Percentiles rank a stretch among this genome's conserved stretches.
Evolutionary conservation across 2,888 invertebrate species (phyloP).

Genomic region (Trissolcus japonicus): DNA sequence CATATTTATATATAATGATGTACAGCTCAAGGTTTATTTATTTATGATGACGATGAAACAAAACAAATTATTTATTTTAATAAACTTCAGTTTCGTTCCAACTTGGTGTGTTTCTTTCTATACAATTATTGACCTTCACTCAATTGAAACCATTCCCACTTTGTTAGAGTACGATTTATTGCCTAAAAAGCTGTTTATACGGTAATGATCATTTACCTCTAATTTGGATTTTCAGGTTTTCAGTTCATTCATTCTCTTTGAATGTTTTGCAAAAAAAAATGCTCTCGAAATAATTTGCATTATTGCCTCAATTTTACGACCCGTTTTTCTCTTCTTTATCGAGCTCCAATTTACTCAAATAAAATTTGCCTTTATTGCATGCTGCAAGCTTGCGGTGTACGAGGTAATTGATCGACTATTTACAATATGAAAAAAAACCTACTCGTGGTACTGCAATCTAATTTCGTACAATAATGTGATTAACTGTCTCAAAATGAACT

Average conservation of each 20-base stretch:
- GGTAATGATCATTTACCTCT: too few relatives aligned
- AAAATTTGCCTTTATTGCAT: too few relatives aligned
- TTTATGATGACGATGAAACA: slow-evolving; percentile 11
- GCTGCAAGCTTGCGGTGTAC: too few relatives aligned
- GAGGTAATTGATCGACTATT: too few relatives aligned
- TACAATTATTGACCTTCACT: neutral
- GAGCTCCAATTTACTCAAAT: too few relatives aligned
- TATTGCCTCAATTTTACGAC: neutral
- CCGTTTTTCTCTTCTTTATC: too few relatives aligned
- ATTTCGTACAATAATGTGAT: too few relatives aligned
- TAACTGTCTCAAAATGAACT: too few relatives aligned
- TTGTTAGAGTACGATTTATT: too few relatives aligned
- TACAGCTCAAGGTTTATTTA: slow-evolving; percentile 45
- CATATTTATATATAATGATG: slow-evolving; percentile 31
- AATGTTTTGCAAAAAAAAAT: slow-evolving; percentile 6
- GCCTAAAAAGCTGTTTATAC: too few relatives aligned
- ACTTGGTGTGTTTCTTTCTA: neutral
- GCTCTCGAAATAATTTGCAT: neutral
- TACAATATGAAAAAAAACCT: too few relatives aligned
- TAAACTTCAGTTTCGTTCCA: slow-evolving; percentile 35
- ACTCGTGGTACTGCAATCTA: too few relatives aligned
- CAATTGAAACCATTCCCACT: neutral
- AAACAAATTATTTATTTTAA: slow-evolving; percentile 43
- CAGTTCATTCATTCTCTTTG: slow-evolving; percentile 8
- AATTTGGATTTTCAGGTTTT: neutral